Conservation (phyloP, 2,797 vertebrate species). For the Hafferia zeledoni region DNA sequence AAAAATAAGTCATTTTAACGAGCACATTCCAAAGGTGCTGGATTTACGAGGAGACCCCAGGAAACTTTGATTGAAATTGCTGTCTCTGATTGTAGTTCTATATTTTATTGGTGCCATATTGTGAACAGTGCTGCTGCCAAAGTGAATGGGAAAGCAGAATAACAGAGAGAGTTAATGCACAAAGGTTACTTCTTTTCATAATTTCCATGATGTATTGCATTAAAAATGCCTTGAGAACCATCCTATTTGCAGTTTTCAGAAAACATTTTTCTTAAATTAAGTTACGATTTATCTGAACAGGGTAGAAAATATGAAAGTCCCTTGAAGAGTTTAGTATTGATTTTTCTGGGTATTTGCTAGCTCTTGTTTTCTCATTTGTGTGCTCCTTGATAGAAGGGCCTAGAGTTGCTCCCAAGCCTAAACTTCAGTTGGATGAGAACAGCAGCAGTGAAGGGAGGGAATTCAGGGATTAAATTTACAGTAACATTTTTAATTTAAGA, state of each 20-base stretch:
- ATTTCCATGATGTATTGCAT: constrained; percentile 16
- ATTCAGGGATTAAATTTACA: neutral
- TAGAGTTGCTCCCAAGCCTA: constrained; percentile 29
- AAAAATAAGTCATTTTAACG: constrained; percentile 71
- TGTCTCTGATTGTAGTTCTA: constrained; percentile 70
- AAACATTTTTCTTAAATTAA: constrained; percentile 85
- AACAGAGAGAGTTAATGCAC: constrained; percentile 33
- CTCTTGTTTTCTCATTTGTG: constrained; percentile 77
- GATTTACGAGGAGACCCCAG: constrained; percentile 73
- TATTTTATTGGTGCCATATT: constrained; percentile 73
- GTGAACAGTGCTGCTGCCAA: constrained; percentile 58
- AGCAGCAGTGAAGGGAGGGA: neutral
- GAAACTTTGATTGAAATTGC: constrained; percentile 71
- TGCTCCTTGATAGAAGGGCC: constrained; percentile 7
- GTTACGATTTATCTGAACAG: constrained; percentile 87
- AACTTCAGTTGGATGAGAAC: neutral
- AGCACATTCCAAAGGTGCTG: constrained; percentile 74
- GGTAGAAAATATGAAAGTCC: constrained; percentile 82
- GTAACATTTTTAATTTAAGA: neutral
- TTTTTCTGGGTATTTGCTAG: constrained; percentile 80
- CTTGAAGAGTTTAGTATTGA: constrained; percentile 87
- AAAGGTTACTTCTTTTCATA: constrained; percentile 45
- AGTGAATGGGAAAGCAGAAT: constrained; percentile 36
- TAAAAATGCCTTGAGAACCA: constrained; percentile 77
- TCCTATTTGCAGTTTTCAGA: constrained; percentile 85